These are phyloP conservation scores for Aproaerema taeniolella DNA, from an alignment of 2,888 invertebrate genomes.

Conservation along the genomic window DNA sequence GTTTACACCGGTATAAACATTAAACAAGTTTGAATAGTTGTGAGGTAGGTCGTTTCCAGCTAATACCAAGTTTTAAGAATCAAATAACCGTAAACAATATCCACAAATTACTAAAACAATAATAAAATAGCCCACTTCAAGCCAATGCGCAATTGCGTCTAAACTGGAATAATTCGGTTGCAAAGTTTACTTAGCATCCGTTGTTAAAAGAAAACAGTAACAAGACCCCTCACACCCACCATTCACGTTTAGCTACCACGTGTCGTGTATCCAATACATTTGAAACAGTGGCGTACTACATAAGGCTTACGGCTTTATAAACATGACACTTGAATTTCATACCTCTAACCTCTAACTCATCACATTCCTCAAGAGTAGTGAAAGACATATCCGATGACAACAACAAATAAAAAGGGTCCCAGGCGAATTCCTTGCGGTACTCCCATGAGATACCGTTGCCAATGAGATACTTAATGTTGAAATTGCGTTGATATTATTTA, in stretches of 20 bases:
- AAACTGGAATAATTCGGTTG: no score
- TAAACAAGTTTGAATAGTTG: neutral
- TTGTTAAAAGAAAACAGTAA: constrained; percentile 8
- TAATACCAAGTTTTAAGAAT: neutral
- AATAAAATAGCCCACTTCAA: no score
- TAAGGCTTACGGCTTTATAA: constrained; percentile 13
- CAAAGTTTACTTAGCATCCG: constrained; percentile 12
- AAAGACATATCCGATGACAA: constrained; percentile 25
- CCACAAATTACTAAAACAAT: no score
- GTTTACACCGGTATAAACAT: no score
- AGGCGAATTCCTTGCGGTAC: constrained; percentile 48
- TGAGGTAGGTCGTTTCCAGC: constrained; percentile 8
- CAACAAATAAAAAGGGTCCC: constrained; percentile 40
- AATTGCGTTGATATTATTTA: constrained; percentile 14
- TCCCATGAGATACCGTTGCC: constrained; percentile 27
- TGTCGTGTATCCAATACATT: constrained; percentile 17
- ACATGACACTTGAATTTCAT: constrained; percentile 12
- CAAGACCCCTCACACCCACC: constrained; percentile 7
- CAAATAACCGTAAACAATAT: neutral
- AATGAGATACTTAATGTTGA: constrained; percentile 10
- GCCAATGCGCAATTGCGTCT: no score
- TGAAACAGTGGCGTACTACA: neutral
- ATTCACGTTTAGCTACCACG: constrained; percentile 20
- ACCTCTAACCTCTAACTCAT: constrained; percentile 10
- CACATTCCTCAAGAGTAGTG: constrained; percentile 25